These are phyloP conservation scores for Rhynchopsitta pachyrhyncha DNA, from an alignment of 2,113 vertebrate species.

Conservation along the genomic window DNA sequence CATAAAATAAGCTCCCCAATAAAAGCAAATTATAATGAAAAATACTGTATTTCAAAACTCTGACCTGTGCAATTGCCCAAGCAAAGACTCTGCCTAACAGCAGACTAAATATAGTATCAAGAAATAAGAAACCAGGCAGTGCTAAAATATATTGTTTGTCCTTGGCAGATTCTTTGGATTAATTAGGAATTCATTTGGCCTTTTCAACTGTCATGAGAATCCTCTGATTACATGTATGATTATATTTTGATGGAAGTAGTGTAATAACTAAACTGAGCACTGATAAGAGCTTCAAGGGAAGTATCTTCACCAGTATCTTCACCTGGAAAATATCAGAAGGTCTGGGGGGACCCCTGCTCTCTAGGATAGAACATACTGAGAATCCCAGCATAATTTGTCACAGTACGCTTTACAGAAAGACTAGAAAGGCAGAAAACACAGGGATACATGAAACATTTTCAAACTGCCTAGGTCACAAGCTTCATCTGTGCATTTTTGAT, in stretches of 20 bases:
- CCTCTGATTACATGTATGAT: background rate
- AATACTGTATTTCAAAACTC: background rate
- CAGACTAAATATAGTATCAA: background rate
- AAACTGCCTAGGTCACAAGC: background rate
- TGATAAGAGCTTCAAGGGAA: background rate
- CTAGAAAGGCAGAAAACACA: background rate
- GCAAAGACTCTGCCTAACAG: background rate
- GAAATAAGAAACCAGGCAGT: background rate
- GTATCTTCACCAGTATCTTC: background rate
- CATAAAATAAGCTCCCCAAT: background rate
- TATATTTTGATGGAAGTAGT: background rate
- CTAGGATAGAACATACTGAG: background rate
- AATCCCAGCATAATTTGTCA: background rate
- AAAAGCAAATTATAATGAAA: conserved; percentile 12
- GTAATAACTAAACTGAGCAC: background rate
- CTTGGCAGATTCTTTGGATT: background rate
- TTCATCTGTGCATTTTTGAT: background rate
- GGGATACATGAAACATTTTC: background rate
- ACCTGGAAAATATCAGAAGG: background rate
- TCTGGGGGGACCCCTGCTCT: background rate
- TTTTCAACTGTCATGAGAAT: background rate
- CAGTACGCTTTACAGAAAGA: background rate
- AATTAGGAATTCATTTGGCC: background rate
- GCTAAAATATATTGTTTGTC: background rate
- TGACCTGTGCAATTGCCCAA: background rate